Conservation (phyloP, 2,888 invertebrate species). For the Hyposoter didymator region DNA sequence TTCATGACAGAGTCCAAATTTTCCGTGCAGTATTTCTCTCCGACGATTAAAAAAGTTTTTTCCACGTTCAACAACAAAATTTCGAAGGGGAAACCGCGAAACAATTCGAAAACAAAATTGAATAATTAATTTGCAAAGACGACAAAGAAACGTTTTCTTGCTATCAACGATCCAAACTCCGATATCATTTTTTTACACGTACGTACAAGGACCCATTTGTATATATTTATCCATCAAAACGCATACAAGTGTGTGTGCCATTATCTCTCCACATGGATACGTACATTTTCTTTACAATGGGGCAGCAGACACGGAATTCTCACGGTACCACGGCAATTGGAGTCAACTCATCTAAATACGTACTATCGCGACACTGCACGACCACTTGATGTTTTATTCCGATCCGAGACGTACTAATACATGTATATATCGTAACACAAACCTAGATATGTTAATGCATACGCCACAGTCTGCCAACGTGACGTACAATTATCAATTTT, state of each 20-base stretch:
- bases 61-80: not conserved
- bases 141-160: too few species aligned
- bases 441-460: not conserved
- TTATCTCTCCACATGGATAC: not conserved
- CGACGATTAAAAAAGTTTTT: not conserved
- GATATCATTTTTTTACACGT: not conserved
- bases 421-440: not conserved
- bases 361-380: constrained; percentile 59
- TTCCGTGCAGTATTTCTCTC: not conserved
- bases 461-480: not conserved
- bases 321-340: constrained; percentile 83
- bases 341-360: constrained; percentile 84
- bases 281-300: constrained; percentile 66
- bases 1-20: not conserved
- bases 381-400: constrained; percentile 59
- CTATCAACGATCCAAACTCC: not conserved
- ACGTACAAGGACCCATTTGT: not conserved
- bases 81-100: not conserved
- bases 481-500: not conserved
- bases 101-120: not conserved
- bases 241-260: not conserved
- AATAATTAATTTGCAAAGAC: not conserved
- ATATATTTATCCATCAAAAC: not conserved
- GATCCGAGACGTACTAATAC: constrained; percentile 32
- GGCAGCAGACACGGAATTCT: constrained; percentile 80